phyloP scores from a whole-genome alignment of 2,888 invertebrate species.

The Yponomeuta evonymella region DNA sequence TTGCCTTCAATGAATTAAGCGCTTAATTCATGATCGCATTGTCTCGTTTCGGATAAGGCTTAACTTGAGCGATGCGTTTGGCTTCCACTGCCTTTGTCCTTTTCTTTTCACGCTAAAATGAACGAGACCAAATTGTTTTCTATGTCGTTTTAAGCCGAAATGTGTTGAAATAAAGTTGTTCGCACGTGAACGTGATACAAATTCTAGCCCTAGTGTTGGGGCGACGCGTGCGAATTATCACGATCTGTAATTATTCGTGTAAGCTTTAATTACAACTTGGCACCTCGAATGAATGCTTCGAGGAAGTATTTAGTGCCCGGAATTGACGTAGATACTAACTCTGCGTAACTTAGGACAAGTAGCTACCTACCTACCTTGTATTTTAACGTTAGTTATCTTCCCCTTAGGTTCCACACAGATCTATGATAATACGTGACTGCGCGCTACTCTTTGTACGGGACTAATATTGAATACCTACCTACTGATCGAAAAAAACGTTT shows the following conservation, averaged over 20 bases:
- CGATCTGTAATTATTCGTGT: slow-evolving; percentile 21
- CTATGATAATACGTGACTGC: too few relatives aligned
- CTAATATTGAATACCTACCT: too few relatives aligned
- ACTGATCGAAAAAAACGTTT: too few relatives aligned
- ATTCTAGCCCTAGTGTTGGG: slow-evolving; percentile 23
- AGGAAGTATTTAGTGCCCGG: slow-evolving; percentile 8
- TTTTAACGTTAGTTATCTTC: not conserved
- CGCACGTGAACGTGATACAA: slow-evolving; percentile 21
- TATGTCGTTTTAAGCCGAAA: not conserved
- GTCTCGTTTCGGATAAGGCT: not conserved
- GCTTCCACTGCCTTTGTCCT: not conserved
- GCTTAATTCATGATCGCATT: slow-evolving; percentile 27
- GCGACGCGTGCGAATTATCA: slow-evolving; percentile 28
- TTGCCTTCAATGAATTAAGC: slow-evolving; percentile 31
- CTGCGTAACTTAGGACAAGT: not conserved
- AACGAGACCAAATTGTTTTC: not conserved
- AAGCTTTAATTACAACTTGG: slow-evolving; percentile 29
- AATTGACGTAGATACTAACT: not conserved
- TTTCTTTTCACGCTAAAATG: not conserved
- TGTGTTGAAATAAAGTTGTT: not conserved
- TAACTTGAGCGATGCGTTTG: not conserved
- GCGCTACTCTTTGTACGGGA: too few relatives aligned
- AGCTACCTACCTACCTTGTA: not conserved
- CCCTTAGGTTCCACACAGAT: too few relatives aligned
- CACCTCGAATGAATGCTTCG: slow-evolving; percentile 10